Base-by-base conservation (phyloP, 2,797 vertebrate species). In the Thunnus albacares region DNA sequence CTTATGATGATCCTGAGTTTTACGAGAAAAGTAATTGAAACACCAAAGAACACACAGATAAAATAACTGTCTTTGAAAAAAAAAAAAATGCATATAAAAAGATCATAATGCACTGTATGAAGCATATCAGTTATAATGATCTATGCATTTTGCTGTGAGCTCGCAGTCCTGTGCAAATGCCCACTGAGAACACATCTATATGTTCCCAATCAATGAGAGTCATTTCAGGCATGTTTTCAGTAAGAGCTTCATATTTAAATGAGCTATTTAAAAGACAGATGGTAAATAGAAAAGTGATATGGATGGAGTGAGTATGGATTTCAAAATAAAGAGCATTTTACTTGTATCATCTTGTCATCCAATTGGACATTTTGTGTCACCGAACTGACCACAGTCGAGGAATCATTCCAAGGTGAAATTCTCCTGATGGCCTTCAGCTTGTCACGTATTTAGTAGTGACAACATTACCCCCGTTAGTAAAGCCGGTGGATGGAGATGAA, bases 381-480 rank as follows among this genome's bases (percentile, higher is more conserved):
- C 45, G 56, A 55, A 69, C 55, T 45, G 55, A 30, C 81, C 20
- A 52, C 49, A 7, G 11, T 60, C 60, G 69, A 64, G 33, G 51
- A 49, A 77, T 75, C 12, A 8, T 53, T 79, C 59, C 24, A 49
- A 64, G 75, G 80, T 85, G 53, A 85, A 86, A 84, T 62, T 69
- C 61, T 82, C 70, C 87, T 67, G 68, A 47, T 49, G 64, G 43
- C 78, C 74, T 28, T 81, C 69, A 56, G 49, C 47, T 82, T 85
- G 77, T 93, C 90, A 81, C 64, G 45, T 83, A 79, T 82, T 89
- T 85, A 91, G 80, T 77, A 59, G 79, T 62, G 84, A 87, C 82
- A 84, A 81, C 70, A 80, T 87, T 69, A 85, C 78, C 52, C 61
- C 68, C 70, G 80, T 85, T 80, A 88, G 88, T 82, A 77, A 88